Conservation (phyloP, 2,113 vertebrate species). For the Melanostigma gelatinosum region DNA sequence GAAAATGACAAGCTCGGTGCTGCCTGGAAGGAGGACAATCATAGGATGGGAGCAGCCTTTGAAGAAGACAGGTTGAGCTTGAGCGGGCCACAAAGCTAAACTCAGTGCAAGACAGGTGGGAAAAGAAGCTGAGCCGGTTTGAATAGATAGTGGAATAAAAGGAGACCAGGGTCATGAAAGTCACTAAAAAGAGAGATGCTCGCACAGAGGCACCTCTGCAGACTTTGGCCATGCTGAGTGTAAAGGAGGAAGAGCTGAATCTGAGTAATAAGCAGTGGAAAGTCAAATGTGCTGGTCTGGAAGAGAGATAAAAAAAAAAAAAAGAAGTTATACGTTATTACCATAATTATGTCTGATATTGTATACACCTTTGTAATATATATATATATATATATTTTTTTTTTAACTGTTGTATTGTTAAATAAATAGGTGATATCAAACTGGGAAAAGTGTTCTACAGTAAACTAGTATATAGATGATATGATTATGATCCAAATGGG, state of each 20-base stretch:
- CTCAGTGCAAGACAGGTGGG: neutral
- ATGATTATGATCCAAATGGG: neutral
- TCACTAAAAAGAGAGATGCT: slow-evolving; percentile 2
- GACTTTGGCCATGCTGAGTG: slow-evolving; percentile 3
- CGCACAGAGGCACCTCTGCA: slow-evolving; percentile 11
- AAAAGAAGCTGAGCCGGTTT: slow-evolving; percentile 4
- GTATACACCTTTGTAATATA: neutral
- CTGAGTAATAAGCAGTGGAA: neutral
- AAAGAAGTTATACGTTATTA: neutral
- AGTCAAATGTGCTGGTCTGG: neutral
- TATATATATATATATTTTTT: too few relatives aligned
- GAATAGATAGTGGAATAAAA: neutral
- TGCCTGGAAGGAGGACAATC: slow-evolving; percentile 4
- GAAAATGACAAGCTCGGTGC: slow-evolving; percentile 16
- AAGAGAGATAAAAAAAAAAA: neutral
- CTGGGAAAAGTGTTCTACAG: neutral
- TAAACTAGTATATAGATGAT: neutral
- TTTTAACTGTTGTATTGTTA: too few relatives aligned
- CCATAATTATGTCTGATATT: neutral
- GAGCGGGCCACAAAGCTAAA: neutral
- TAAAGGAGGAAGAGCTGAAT: slow-evolving; percentile 5
- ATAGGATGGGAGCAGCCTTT: slow-evolving; percentile 1
- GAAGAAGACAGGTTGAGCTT: slow-evolving; percentile 3
- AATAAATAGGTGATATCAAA: too few relatives aligned
- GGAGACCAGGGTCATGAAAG: neutral